These are phyloP conservation scores for Brachionus manjavacas DNA, from an alignment of 1,140 invertebrate species.

Conservation along the genomic window DNA sequence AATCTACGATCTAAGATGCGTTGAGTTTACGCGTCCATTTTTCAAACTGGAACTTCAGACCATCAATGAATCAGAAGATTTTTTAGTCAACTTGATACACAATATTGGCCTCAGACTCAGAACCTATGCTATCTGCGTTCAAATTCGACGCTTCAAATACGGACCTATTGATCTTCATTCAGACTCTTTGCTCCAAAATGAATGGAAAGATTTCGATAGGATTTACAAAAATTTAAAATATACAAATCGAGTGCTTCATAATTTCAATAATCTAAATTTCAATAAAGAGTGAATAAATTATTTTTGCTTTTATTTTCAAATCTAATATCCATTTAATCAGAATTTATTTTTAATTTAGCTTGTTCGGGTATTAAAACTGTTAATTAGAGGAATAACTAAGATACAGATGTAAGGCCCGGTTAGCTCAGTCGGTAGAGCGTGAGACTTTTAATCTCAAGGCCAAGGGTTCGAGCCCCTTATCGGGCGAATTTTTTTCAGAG, in stretches of 20 bases:
- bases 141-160: slow-evolving; percentile 21
- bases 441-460: background rate
- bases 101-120: background rate
- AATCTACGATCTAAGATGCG: slow-evolving; percentile 21
- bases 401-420: background rate
- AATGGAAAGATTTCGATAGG: slow-evolving; percentile 22
- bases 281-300: background rate
- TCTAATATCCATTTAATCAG: background rate
- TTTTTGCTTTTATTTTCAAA: background rate
- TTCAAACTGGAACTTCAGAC: slow-evolving; percentile 32
- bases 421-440: background rate
- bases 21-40: slow-evolving; percentile 24
- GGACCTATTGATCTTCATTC: background rate
- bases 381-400: no score
- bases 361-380: background rate
- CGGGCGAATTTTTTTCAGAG: background rate
- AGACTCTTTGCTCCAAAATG: background rate
- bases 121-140: slow-evolving; percentile 25
- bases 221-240: background rate
- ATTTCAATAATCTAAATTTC: background rate
- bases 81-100: slow-evolving; percentile 29
- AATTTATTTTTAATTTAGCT: no score
- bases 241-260: background rate
- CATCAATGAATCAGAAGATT: slow-evolving; percentile 1
- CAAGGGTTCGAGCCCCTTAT: background rate